Evolutionary conservation across 2,113 vertebrate genomes (phyloP), one percentile per base, ranked within the genome.

Genomic region (Gymnorhina tibicen): DNA sequence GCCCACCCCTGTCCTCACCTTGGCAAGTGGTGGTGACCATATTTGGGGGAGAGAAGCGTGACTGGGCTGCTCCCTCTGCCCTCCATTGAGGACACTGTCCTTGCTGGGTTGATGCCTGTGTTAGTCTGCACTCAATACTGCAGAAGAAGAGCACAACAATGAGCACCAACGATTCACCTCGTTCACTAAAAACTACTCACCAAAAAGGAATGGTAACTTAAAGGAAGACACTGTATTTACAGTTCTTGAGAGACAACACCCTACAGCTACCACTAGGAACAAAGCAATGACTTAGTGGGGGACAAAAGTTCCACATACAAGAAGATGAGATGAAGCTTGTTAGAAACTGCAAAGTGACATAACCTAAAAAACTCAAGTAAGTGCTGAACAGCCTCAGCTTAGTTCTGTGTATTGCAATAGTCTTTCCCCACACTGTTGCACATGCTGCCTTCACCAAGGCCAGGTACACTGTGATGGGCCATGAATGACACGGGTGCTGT

Each of bases 91-190:
- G 27, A 58, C 2, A 4, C 5, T 39, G 26, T 68, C 63, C 49
- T 47, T 60, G 18, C 76, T 35, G 58, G 19, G 30, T 2, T 2
- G 2, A 35, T 59, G 55, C 16, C 35, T 44, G 19, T 35, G 35
- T 46, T 9, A 56, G 44, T 28, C 52, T 42, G 42, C 37, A 33
- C 37, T 33, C 16, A 1, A 2, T 4, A 13, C 19, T 59, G 24
- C 46, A 56, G 0, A 52, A 50, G 33, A 67, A 58, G 70, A 55
- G 66, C 16, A 33, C n/a, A 70, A 35, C 1, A 0, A 1, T 11
- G 37, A 69, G 33, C 2, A 1, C 26, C 17, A 44, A 17, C 0
- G 0, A 49, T 39, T 63, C 13, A 2, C 30, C 27, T 55, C 4
- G 3, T 63, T 47, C 59, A 22, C 81, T 27, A 46, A 73, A 46